Percentiles rank a stretch among this genome's conserved stretches.
phyloP scores from a whole-genome alignment of 2,888 invertebrate species.

The Melinaea menophilus region DNA sequence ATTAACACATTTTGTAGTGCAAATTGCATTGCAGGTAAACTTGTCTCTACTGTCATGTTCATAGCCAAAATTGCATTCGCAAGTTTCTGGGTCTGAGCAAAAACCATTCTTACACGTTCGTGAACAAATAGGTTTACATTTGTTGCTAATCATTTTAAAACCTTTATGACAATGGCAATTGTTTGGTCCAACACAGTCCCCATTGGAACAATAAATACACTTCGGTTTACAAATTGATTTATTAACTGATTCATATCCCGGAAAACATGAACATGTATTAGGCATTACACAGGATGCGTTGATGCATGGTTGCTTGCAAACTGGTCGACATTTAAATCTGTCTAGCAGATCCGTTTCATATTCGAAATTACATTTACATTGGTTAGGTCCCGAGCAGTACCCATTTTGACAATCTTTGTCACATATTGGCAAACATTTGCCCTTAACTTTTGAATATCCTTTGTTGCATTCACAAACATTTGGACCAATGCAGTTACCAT shows the following conservation, averaged over 20 bases:
- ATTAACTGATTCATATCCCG: constrained; percentile 33
- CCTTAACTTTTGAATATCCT: constrained; percentile 33
- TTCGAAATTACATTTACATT: constrained; percentile 47
- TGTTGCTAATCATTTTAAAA: constrained; percentile 30
- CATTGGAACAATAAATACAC: constrained; percentile 38
- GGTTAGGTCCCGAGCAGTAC: constrained; percentile 43
- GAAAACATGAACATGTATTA: constrained; percentile 36
- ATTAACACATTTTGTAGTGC: constrained; percentile 41
- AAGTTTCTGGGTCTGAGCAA: constrained; percentile 28
- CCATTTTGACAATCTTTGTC: constrained; percentile 47
- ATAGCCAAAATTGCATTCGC: constrained; percentile 29
- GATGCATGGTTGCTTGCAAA: constrained; percentile 34
- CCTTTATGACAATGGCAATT: constrained; percentile 41
- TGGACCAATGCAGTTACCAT: constrained; percentile 54
- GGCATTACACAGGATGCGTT: constrained; percentile 40
- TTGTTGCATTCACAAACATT: constrained; percentile 46
- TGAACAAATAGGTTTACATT: constrained; percentile 27
- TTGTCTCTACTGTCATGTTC: constrained; percentile 9
- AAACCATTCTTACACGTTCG: constrained; percentile 24
- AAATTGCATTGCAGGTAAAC: constrained; percentile 37
- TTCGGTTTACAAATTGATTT: constrained; percentile 30
- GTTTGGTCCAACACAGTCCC: constrained; percentile 46
- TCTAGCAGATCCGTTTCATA: constrained; percentile 21
- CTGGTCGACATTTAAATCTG: constrained; percentile 32
- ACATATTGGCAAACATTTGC: constrained; percentile 23